Conservation (phyloP, 2,888 invertebrate species). For the Lydus trimaculatus region DNA sequence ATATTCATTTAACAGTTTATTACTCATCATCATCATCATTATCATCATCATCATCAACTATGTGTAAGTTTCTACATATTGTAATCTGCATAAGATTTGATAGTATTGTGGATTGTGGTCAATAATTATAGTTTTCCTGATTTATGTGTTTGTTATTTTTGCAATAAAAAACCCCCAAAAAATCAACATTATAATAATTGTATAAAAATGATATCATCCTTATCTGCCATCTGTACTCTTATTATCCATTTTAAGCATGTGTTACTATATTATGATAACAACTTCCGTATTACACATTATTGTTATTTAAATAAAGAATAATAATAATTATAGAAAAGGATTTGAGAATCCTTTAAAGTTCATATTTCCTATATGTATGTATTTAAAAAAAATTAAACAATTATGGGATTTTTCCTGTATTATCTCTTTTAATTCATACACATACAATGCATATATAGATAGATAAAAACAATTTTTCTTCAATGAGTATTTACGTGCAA, state of each 20-base stretch:
- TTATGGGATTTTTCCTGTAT: background rate
- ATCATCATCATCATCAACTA: background rate
- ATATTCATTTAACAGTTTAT: background rate
- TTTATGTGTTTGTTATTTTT: no score
- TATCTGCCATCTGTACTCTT: slow-evolving; percentile 30
- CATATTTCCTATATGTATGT: background rate
- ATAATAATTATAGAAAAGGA: slow-evolving; percentile 13
- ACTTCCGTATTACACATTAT: slow-evolving; percentile 29
- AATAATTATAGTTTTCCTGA: no score
- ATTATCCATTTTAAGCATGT: slow-evolving; percentile 19
- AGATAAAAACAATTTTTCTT: background rate
- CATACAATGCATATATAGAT: background rate
- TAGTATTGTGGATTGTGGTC: no score
- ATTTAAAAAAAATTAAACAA: background rate
- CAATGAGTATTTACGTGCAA: background rate
- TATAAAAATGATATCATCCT: slow-evolving; percentile 23
- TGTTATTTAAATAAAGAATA: no score
- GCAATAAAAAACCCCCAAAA: no score
- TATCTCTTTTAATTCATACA: background rate
- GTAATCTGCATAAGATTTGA: background rate
- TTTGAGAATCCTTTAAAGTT: background rate
- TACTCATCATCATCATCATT: background rate
- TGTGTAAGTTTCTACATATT: background rate
- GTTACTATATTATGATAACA: slow-evolving; percentile 17
- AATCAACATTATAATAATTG: background rate